phyloP scores from a whole-genome alignment of 2,888 invertebrate species.

The Drosophila siamana region DNA sequence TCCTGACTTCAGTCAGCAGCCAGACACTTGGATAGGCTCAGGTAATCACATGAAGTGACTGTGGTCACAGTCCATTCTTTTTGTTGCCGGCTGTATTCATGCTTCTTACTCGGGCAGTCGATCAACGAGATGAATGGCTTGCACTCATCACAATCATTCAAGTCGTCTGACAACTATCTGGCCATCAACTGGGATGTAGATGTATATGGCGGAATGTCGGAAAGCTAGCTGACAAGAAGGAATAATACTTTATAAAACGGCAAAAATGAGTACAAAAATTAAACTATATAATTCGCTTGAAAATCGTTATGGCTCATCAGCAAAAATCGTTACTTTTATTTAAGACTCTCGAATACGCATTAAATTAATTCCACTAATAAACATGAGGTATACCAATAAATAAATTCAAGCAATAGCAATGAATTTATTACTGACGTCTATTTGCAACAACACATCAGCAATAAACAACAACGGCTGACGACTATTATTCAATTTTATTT shows the following conservation, averaged over 20 bases:
- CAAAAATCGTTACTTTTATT: no score
- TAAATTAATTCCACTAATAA: background rate
- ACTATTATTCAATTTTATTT: slow-evolving; percentile 10
- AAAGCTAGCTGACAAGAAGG: no score
- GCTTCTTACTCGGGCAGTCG: background rate
- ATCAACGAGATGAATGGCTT: slow-evolving; percentile 1
- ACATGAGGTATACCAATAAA: background rate
- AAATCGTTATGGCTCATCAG: no score
- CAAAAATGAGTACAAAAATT: background rate
- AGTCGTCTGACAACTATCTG: background rate
- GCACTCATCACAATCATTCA: slow-evolving; percentile 7
- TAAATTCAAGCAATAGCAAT: background rate
- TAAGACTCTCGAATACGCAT: no score
- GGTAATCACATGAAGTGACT: slow-evolving; percentile 10
- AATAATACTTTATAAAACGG: no score
- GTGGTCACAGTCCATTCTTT: slow-evolving; percentile 4
- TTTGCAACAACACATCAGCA: slow-evolving; percentile 4
- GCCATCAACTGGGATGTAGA: background rate
- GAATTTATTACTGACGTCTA: background rate
- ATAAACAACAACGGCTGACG: slow-evolving; percentile 4
- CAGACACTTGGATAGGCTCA: slow-evolving; percentile 5
- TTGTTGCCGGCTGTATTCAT: background rate
- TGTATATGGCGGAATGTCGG: no score
- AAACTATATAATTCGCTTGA: background rate
- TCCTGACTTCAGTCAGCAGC: slow-evolving; percentile 1